Evolutionary conservation across 2,797 vertebrate genomes (phyloP), one percentile per base, ranked within the genome.

Genomic region (Amniataba percoides): DNA sequence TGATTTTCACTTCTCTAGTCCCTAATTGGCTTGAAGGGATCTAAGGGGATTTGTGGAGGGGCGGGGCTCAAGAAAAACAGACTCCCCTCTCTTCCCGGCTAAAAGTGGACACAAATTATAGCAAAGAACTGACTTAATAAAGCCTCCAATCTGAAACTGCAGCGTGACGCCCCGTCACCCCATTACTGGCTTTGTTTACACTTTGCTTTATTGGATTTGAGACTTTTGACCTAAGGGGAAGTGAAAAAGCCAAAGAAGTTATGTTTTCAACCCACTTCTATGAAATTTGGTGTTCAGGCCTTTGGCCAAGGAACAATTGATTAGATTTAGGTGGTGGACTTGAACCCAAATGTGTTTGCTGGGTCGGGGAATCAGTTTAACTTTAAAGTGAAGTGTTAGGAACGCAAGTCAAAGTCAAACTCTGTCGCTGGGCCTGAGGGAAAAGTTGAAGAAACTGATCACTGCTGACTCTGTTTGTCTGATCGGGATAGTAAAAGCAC

Each of bases 21-120:
- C 60, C 84, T 92, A 82, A 72, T 90, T 92, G 90, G 84, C 87
- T 90, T 78, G 75, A 87, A 63, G 81, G 77, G 80, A 87, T 88
- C 82, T 70, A 60, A 80, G 63, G 62, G 82, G 85, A 89, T 91
- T 89, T 89, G 21, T 0, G 14, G 34, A 46, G 63, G 85, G 85
- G 86, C 3, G 78, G 87, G 74, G 78, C 77, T 81, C 21, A 23
- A 60, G 18, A 51, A 60, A 61, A 58, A 65, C 40, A 71, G 43
- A 61, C n/a, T 59, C 49, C 48, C 18, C 7, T 59, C 39, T 40
- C 34, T 45, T 19, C 5, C 21, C 0, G 2, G n/a, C 64, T 66
- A 56, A 69, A 81, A 71, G 18, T 56, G 57, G 70, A 79, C 64
- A 49, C 72, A 64, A 77, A 83, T 82, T 52, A 78, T 13, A 64